Conservation (phyloP, 2,888 invertebrate species). For the Eupithecia centaureata region DNA sequence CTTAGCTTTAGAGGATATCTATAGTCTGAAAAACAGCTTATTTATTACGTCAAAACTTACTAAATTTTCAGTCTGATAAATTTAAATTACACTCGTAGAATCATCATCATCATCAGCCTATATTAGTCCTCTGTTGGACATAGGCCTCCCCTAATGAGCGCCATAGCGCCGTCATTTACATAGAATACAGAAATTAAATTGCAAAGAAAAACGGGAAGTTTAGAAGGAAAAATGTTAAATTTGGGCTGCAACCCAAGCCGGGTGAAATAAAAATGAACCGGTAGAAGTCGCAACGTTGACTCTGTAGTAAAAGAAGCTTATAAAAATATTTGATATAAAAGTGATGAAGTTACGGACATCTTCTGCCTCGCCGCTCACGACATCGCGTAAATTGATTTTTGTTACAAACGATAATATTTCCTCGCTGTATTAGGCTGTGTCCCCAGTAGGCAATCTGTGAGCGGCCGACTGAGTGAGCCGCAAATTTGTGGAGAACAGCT, state of each 20-base stretch:
- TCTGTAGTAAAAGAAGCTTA: constrained; percentile 15
- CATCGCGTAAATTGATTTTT: constrained; percentile 43
- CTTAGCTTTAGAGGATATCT: not conserved
- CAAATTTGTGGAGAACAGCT: no score
- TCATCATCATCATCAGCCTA: no score
- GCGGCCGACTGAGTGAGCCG: no score
- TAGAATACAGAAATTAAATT: not conserved
- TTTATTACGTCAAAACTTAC: not conserved
- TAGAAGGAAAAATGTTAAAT: not conserved
- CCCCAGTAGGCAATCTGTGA: no score
- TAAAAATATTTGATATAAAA: constrained; percentile 28
- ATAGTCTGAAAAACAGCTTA: not conserved
- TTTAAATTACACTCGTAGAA: no score
- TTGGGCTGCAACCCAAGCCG: not conserved
- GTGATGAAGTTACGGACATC: constrained; percentile 30
- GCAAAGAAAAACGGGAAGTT: not conserved
- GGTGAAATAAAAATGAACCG: not conserved
- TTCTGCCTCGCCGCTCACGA: constrained; percentile 37
- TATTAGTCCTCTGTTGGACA: no score
- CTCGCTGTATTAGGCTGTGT: constrained; percentile 5
- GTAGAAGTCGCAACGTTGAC: not conserved
- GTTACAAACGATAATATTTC: constrained; percentile 1
- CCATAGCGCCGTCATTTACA: no score
- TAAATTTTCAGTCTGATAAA: not conserved
- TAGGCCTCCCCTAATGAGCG: no score